Evolutionary conservation across 2,797 vertebrate species (phyloP).

Genomic region (Sebastiscus tertius): DNA sequence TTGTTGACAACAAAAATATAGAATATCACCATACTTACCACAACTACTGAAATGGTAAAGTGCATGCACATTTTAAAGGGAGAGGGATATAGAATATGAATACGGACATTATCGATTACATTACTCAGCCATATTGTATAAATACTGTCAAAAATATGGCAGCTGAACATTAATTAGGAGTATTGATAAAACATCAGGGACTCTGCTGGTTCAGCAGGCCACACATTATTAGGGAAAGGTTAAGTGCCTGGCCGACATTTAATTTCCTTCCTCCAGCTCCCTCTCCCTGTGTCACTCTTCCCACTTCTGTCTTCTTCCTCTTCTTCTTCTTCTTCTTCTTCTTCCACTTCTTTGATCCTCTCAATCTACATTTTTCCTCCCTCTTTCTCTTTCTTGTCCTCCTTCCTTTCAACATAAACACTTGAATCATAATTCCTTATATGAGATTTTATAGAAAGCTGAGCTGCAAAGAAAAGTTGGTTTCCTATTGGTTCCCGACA

Average conservation of each 20-base stretch:
- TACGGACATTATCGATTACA: constrained; percentile 68
- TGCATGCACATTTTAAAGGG: constrained; percentile 36
- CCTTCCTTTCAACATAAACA: constrained; percentile 39
- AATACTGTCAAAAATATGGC: constrained; percentile 77
- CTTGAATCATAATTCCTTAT: constrained; percentile 51
- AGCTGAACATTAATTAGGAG: constrained; percentile 78
- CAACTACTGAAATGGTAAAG: neutral
- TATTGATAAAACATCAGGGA: constrained; percentile 79
- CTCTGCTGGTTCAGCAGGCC: constrained; percentile 81
- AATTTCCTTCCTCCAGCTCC: constrained; percentile 64
- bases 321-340: neutral
- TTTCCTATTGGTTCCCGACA: constrained; percentile 47
- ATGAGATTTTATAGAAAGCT: constrained; percentile 46
- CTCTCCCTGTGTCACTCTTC: constrained; percentile 21
- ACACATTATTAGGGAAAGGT: constrained; percentile 82
- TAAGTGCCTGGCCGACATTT: constrained; percentile 78
- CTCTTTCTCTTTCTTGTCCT: neutral
- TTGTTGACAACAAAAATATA: neutral
- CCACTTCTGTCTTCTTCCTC: constrained; percentile 10
- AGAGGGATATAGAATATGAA: constrained; percentile 51
- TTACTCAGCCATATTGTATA: constrained; percentile 72
- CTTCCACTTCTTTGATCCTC: neutral
- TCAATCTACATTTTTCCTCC: neutral
- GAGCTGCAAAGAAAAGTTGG: constrained; percentile 62
- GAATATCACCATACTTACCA: neutral